phyloP scores from a whole-genome alignment of 2,888 invertebrate genomes.

The Rugalucina vietnamica region DNA sequence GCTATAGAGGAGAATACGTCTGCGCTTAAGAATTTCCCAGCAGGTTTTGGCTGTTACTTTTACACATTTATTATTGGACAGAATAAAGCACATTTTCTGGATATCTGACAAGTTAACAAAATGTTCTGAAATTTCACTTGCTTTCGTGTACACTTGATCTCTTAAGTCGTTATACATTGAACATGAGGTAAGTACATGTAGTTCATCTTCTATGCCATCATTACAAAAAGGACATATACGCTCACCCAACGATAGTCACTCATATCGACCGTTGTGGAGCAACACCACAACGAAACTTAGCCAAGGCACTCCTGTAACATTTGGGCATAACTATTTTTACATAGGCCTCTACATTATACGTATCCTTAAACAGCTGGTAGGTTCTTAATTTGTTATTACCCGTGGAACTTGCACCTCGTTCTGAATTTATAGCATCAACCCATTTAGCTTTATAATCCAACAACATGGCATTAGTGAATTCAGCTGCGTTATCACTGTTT shows the following conservation, averaged over 20 bases:
- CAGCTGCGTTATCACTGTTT: neutral
- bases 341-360: conserved; percentile 3
- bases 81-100: conserved; percentile 9
- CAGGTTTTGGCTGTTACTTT: conserved; percentile 18
- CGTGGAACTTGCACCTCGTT: neutral
- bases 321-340: conserved; percentile 6
- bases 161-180: conserved; percentile 2
- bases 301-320: conserved; percentile 24
- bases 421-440: neutral
- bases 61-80: neutral
- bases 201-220: conserved; percentile 10
- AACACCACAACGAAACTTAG: conserved; percentile 30
- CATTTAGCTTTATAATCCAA: conserved; percentile 4
- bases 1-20: neutral
- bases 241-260: conserved; percentile 14
- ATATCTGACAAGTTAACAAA: conserved; percentile 14
- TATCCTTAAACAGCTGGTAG: conserved; percentile 7
- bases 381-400: conserved; percentile 26
- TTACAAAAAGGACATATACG: conserved; percentile 19
- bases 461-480: neutral
- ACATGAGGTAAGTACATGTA: conserved; percentile 9
- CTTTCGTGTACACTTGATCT: conserved; percentile 2
- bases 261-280: conserved; percentile 28
- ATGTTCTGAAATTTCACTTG: neutral
- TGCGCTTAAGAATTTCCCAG: neutral